Evolutionary conservation across 2,888 invertebrate genomes (phyloP), one percentile per base, ranked within the genome.

Genomic region (Drosophila demipolita): DNA sequence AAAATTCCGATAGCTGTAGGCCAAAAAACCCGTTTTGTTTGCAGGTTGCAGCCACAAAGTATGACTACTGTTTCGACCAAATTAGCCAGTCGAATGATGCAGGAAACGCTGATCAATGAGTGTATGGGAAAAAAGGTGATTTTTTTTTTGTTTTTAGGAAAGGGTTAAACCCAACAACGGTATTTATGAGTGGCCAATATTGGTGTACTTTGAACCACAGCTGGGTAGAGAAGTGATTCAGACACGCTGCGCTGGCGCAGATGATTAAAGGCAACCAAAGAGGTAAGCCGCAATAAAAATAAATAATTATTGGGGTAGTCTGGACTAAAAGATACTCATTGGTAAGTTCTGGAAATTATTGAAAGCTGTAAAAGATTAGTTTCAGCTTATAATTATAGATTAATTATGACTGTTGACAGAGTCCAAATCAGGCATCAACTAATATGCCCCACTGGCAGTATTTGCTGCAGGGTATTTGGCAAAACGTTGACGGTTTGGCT

Each of bases 181-280:
- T 45, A 40, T 54, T 78, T 49, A 82, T 78, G 82, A 82, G 54
- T 78, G 68, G 64, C 42, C 74, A 68, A 82, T 85, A 85, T 77
- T 73, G 83, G 87, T 83, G 80, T 68, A 86, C 80, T 88, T 69
- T 77, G 80, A 80, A 71, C 80, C 77, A 42, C 38, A 62, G 54
- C 35, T 57, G 40, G 45, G 50, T 26, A 11, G 26, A 59, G 66
- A 75, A 64, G 65, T 83, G 83, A 83, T 55, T 83, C 88, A 82
- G 69, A 61, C 17, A 50, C 38, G 50, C 26, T 62, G 76, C 62
- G 55, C 55, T 70, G 75, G 50, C 80, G 76, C 81, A 76, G 53
- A 57, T 82, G 85, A 74, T 64, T 67, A 69, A 69, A 76, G 64
- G 59, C 59, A 54, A 68, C 40, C 20, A 80, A 80, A 72, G 83